phyloP scores from a whole-genome alignment of 2,888 invertebrate species.

The Ligdia adustata region DNA sequence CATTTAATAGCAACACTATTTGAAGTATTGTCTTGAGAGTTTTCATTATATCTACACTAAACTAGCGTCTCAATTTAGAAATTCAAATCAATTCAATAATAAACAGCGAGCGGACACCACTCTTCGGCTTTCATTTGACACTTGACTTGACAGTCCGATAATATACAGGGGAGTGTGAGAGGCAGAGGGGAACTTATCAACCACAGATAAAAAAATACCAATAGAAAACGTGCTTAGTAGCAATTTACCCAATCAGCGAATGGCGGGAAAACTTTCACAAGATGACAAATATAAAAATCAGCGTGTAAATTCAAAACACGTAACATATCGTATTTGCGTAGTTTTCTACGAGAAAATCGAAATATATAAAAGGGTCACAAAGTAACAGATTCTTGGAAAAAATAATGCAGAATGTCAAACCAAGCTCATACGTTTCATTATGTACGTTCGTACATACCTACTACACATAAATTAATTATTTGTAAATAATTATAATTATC shows the following conservation, averaged over 20 bases:
- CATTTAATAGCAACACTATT: slow-evolving; percentile 62
- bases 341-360: too few relatives aligned
- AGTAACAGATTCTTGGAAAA: too few relatives aligned
- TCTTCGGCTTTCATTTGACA: slow-evolving; percentile 12
- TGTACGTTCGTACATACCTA: too few relatives aligned
- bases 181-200: slow-evolving; percentile 27
- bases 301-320: slow-evolving; percentile 7
- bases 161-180: slow-evolving; percentile 15
- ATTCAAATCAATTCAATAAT: slow-evolving; percentile 5
- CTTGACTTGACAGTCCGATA: slow-evolving; percentile 14
- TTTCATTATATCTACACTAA: slow-evolving; percentile 54
- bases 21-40: slow-evolving; percentile 60
- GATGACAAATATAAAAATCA: slow-evolving; percentile 2
- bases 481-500: too few relatives aligned
- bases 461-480: too few relatives aligned
- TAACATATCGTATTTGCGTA: too few relatives aligned
- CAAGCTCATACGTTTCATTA: too few relatives aligned
- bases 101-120: background rate
- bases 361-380: too few relatives aligned
- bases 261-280: slow-evolving; percentile 8
- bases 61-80: background rate
- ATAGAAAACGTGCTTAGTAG: slow-evolving; percentile 4
- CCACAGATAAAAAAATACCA: slow-evolving; percentile 15
- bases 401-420: too few relatives aligned
- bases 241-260: slow-evolving; percentile 5